Conservation (phyloP, 23 tunicate species). For the Ciona savignyi region DNA sequence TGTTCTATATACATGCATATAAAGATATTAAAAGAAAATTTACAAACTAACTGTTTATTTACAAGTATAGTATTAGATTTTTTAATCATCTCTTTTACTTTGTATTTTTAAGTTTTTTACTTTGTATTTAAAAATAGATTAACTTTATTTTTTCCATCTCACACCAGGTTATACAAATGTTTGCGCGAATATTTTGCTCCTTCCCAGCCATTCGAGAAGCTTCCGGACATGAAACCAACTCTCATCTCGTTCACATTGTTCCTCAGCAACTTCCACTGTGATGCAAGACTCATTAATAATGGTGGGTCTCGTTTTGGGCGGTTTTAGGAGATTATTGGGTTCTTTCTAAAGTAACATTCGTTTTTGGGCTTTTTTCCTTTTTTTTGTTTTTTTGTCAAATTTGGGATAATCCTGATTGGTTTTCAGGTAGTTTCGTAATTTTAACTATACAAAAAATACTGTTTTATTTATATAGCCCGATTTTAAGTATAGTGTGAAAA, state of each 20-base stretch:
- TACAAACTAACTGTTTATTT: no score
- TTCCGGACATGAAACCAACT: slow-evolving; percentile 45
- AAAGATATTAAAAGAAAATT: no score
- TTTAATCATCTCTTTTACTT: no score
- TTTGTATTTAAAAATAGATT: no score
- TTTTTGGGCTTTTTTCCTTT: neutral
- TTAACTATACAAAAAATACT: no score
- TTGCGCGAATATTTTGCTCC: slow-evolving; percentile 83
- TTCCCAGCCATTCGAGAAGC: slow-evolving; percentile 78
- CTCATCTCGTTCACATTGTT: slow-evolving; percentile 59
- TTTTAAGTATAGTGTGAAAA: no score
- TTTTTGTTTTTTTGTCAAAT: neutral
- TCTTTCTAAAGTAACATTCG: neutral
- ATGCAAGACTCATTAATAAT: slow-evolving; percentile 58
- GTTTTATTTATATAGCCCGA: no score
- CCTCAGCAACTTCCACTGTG: slow-evolving; percentile 89
- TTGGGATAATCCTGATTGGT: neutral
- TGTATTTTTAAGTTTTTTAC: no score
- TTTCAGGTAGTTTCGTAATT: no score
- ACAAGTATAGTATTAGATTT: no score
- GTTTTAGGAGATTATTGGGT: neutral
- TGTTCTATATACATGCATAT: no score
- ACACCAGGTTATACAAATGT: slow-evolving; percentile 78
- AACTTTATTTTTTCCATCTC: no score
- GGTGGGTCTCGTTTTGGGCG: slow-evolving; percentile 28